These are phyloP conservation scores for Dicaeum eximium DNA, from an alignment of 2,113 vertebrate genomes.

Conservation along the genomic window DNA sequence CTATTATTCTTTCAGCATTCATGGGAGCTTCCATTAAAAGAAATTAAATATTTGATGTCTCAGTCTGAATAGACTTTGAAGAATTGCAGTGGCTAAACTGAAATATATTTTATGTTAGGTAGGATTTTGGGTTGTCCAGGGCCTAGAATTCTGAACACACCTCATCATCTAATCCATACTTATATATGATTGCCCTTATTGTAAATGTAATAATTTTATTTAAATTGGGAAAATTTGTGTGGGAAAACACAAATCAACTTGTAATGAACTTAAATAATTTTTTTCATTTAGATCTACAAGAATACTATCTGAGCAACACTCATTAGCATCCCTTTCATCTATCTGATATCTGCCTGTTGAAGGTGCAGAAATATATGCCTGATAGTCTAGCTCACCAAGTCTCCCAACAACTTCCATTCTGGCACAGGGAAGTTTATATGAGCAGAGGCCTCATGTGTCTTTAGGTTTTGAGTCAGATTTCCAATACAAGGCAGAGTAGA, in stretches of 20 bases:
- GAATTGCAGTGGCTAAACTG: not conserved
- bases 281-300: not conserved
- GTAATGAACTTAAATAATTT: not conserved
- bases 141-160: not conserved
- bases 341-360: not conserved
- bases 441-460: not conserved
- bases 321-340: conserved; percentile 11
- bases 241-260: not conserved
- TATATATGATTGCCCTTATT: not conserved
- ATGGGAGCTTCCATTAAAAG: not conserved
- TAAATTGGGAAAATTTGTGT: not conserved
- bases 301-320: not conserved
- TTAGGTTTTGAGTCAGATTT: not conserved
- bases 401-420: not conserved
- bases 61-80: not conserved
- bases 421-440: not conserved
- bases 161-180: not conserved
- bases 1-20: not conserved
- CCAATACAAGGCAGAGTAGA: not conserved
- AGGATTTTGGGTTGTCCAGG: not conserved
- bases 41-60: not conserved
- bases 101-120: not conserved
- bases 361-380: not conserved
- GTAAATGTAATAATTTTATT: not conserved
- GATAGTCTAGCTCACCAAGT: not conserved